A percentile compares a stretch with the other conserved stretches of the same genome.
Evolutionary conservation across 2,888 invertebrate species (phyloP).

Genomic region (Diachrysia chrysitis): DNA sequence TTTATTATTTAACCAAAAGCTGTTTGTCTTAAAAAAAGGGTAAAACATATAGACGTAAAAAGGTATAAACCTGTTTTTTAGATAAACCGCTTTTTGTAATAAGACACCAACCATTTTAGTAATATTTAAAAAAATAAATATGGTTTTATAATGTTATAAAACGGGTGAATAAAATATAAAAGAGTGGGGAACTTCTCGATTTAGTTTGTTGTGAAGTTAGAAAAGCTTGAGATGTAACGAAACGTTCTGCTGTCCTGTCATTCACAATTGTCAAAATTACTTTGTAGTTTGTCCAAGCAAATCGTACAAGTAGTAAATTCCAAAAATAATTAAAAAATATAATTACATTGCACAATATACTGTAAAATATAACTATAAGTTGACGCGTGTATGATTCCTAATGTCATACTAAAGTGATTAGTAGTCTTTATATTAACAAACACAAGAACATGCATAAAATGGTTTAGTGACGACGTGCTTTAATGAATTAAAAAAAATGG

Average conservation of each 20-base stretch:
- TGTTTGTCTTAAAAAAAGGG: too few relatives aligned
- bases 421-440: slow-evolving; percentile 25
- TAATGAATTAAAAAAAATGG: slow-evolving; percentile 62
- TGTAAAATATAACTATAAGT: slow-evolving; percentile 11
- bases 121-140: too few relatives aligned
- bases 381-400: slow-evolving; percentile 8
- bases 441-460: slow-evolving; percentile 55
- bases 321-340: slow-evolving; percentile 41
- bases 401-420: slow-evolving; percentile 25
- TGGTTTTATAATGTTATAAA: too few relatives aligned
- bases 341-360: neutral
- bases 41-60: too few relatives aligned
- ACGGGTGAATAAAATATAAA: too few relatives aligned
- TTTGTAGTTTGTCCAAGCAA: slow-evolving; percentile 46
- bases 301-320: slow-evolving; percentile 39
- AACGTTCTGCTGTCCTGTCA: slow-evolving; percentile 38
- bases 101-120: too few relatives aligned
- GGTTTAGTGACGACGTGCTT: slow-evolving; percentile 65
- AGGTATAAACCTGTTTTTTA: too few relatives aligned
- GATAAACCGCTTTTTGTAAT: too few relatives aligned
- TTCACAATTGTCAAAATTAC: slow-evolving; percentile 50
- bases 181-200: neutral
- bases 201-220: neutral
- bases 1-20: too few relatives aligned
- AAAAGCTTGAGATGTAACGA: slow-evolving; percentile 12